Evolutionary conservation across 2,113 vertebrate species (phyloP).

Genomic region (Felis chaus): DNA sequence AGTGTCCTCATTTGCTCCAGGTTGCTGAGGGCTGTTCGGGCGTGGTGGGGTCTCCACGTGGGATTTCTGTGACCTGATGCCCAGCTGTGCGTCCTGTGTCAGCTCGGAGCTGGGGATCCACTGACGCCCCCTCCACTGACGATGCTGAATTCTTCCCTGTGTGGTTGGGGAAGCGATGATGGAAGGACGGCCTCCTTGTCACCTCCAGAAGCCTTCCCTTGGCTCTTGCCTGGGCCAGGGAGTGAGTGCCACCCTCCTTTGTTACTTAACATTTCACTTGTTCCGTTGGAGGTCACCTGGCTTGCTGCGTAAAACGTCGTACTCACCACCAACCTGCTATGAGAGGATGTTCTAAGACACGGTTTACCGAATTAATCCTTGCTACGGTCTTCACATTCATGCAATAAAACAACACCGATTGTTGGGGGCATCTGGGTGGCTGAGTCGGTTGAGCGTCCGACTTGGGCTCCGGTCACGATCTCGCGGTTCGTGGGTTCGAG

Average conservation of each 20-base stretch:
- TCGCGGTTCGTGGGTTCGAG: too few species aligned
- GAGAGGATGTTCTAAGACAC: conserved; percentile 61
- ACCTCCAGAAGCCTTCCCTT: background rate
- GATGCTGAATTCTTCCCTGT: background rate
- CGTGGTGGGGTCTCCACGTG: background rate
- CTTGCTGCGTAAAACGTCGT: conserved; percentile 44
- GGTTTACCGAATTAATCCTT: background rate
- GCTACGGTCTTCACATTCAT: conserved; percentile 47
- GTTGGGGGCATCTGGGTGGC: background rate
- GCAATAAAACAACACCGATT: background rate
- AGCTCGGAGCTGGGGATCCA: background rate
- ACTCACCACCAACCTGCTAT: conserved; percentile 12
- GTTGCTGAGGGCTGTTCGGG: background rate
- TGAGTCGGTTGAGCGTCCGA: too few species aligned
- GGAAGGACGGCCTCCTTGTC: too few species aligned
- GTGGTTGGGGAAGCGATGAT: background rate
- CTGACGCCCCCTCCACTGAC: rapidly evolving
- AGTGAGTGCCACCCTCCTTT: background rate
- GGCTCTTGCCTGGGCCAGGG: background rate
- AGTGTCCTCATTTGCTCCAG: rapidly evolving
- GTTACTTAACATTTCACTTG: conserved; percentile 45
- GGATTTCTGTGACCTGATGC: rapidly evolving
- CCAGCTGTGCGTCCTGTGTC: background rate
- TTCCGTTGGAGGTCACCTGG: conserved; percentile 62
- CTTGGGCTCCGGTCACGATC: too few species aligned